Conservation (phyloP, 2,888 invertebrate species). For the Apamea monoglypha region DNA sequence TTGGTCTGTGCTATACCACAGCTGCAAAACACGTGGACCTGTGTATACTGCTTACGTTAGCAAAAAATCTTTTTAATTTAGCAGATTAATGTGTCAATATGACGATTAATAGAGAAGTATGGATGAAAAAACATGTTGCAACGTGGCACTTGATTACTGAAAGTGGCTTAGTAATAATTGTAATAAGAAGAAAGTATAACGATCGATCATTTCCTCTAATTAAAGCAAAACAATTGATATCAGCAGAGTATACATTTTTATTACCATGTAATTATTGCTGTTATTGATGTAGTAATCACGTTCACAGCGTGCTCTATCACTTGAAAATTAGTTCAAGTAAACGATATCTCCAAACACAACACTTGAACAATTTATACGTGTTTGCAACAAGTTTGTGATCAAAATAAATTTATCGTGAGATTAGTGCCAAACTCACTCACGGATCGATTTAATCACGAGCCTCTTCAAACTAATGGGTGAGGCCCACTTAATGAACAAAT, state of each 20-base stretch:
- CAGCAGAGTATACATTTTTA: neutral
- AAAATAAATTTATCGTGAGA: conserved; percentile 71
- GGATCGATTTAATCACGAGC: conserved; percentile 74
- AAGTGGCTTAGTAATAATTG: neutral
- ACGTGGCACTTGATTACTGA: neutral
- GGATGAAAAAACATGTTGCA: neutral
- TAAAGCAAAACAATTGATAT: neutral
- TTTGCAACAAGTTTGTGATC: conserved; percentile 62
- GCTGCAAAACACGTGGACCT: conserved; percentile 35
- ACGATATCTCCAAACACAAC: conserved; percentile 34
- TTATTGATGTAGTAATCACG: neutral
- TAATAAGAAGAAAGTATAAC: neutral
- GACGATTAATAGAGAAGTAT: no score
- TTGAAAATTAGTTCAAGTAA: conserved; percentile 40
- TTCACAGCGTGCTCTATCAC: conserved; percentile 8
- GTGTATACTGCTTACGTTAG: conserved; percentile 6
- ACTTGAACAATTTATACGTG: conserved; percentile 46
- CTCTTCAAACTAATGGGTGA: conserved; percentile 79
- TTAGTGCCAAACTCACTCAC: conserved; percentile 75
- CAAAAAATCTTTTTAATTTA: neutral
- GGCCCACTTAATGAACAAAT: conserved; percentile 78
- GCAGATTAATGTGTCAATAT: neutral
- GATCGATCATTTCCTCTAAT: neutral
- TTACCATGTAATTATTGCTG: neutral
- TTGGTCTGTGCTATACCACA: conserved; percentile 38